These are phyloP conservation scores for Neria commutata DNA, from an alignment of 2,888 invertebrate genomes.

Conservation along the genomic window DNA sequence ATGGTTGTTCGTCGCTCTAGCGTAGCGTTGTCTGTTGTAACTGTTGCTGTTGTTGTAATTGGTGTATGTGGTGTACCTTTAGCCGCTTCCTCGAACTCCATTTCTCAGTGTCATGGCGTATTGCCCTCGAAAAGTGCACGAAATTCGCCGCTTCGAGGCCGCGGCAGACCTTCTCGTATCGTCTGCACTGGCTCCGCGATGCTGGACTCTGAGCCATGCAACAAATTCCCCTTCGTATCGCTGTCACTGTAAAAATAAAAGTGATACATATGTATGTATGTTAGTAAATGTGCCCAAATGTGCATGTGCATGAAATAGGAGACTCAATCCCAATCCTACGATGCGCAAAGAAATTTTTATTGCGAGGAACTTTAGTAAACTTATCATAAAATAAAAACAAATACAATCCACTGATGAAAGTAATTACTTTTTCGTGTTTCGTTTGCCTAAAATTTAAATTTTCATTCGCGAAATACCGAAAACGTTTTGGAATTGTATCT, in stretches of 20 bases:
- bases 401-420: too few species aligned
- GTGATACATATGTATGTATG: too few species aligned
- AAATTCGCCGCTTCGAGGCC: slow-evolving; percentile 63
- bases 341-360: too few species aligned
- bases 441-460: too few species aligned
- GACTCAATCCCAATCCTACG: too few species aligned
- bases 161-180: slow-evolving; percentile 61
- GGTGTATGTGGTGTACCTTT: slow-evolving; percentile 15
- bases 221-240: slow-evolving; percentile 60
- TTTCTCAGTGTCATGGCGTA: slow-evolving; percentile 62
- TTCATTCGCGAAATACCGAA: not conserved
- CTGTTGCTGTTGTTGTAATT: slow-evolving; percentile 9
- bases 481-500: not conserved
- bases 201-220: slow-evolving; percentile 61
- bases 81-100: slow-evolving; percentile 31
- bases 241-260: slow-evolving; percentile 54
- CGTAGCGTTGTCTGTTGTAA: slow-evolving; percentile 3
- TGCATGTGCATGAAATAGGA: too few species aligned
- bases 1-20: slow-evolving; percentile 12
- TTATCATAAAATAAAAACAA: too few species aligned
- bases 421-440: not conserved
- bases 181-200: slow-evolving; percentile 60
- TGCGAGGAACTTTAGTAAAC: too few species aligned
- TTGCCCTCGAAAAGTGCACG: slow-evolving; percentile 62
- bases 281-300: too few species aligned